Evolutionary conservation across 2,888 invertebrate genomes (phyloP), one percentile per base, ranked within the genome.

Genomic region (Heliothis peltigera): DNA sequence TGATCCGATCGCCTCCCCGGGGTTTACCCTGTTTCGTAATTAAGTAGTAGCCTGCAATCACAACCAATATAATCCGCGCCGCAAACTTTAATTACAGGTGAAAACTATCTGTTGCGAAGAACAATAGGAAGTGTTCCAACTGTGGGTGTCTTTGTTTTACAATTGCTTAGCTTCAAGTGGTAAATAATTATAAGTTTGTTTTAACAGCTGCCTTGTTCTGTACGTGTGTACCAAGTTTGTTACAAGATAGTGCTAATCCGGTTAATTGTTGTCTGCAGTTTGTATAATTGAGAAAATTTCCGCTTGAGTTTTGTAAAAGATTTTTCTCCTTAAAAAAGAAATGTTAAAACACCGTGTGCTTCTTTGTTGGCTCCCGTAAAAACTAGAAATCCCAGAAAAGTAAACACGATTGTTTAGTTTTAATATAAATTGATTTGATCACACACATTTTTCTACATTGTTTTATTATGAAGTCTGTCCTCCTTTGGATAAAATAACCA

Each of bases 61-160:
- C 85, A 85, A 81, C 83, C 86, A 87, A 90, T 92, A 89, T 88
- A 87, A 89, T 87, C 87, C 84, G 76, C 70, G 75, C 84, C 70
- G 83, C 87, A 86, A 90, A 91, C 88, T 92, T 91, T 89, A 91
- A 92, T 91, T 91, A 89, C 82, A 84, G 82, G 82, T 85, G 82
- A 83, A 84, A 83, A 85, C 84, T 84, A 84, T 84, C 76, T 76
- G 76, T 75, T 79, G 63, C 70, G 67, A 77, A 77, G 77, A 83
- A 84, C 82, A 84, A 84, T 81, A 77, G 74, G 73, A 60, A 64
- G 55, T 68, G 75, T 76, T 80, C 64, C 68, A 66, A 68, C 58
- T 75, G 75, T 70, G 63, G 69, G 59, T 64, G 70, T 75, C 66
- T 79, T 79, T 79, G 76, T 77, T 70, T 64, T 72, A 78, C 65